Conservation (phyloP, 2,113 vertebrate species). For the Tyto alba region DNA sequence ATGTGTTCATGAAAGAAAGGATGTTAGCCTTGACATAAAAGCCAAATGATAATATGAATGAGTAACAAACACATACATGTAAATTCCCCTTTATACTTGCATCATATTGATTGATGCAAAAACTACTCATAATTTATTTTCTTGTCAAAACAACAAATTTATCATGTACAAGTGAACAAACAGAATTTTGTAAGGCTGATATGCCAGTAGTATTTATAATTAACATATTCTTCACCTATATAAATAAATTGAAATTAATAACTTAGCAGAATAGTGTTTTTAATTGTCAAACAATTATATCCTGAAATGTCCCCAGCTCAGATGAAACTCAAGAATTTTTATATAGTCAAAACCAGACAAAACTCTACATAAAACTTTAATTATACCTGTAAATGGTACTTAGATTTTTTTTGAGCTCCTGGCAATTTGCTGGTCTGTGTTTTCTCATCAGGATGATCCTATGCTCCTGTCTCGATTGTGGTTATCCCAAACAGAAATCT, state of each 20-base stretch:
- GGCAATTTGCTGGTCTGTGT: not conserved
- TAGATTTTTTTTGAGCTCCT: not conserved
- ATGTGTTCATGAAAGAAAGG: not conserved
- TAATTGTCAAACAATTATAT: not conserved
- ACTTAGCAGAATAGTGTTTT: not conserved
- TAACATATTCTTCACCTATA: not conserved
- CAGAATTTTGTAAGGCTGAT: not conserved
- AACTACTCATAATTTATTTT: not conserved
- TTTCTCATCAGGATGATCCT: not conserved
- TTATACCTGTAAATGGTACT: not conserved
- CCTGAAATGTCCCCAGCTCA: not conserved
- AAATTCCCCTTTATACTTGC: not conserved
- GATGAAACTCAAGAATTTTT: not conserved
- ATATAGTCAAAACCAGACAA: not conserved
- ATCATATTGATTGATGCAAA: not conserved
- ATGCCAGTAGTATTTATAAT: not conserved
- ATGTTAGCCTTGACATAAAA: not conserved
- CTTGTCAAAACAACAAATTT: not conserved
- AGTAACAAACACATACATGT: not conserved
- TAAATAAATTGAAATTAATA: not conserved
- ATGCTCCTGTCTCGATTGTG: not conserved
- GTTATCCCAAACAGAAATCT: not conserved
- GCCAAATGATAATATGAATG: not conserved
- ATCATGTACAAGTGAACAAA: not conserved
- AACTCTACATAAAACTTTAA: not conserved